phyloP scores from a whole-genome alignment of 2,888 invertebrate genomes.

The Cantharis rufa region DNA sequence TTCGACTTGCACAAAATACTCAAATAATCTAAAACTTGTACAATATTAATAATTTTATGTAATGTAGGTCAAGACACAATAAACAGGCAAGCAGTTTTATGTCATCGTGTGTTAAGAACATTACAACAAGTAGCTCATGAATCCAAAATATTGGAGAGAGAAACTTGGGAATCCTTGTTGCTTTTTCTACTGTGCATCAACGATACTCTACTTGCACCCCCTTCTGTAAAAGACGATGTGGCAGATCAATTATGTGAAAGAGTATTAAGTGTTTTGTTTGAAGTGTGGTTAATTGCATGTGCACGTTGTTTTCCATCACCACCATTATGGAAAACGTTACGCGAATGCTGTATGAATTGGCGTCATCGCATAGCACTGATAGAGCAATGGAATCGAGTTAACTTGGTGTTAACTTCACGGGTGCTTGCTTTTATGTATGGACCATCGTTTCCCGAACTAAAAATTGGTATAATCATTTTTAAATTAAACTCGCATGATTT shows the following conservation, averaged over 20 bases:
- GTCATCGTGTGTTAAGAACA: slow-evolving; percentile 86
- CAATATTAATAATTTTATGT: slow-evolving; percentile 14
- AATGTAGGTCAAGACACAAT: slow-evolving; percentile 81
- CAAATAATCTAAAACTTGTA: not conserved
- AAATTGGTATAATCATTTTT: slow-evolving; percentile 65
- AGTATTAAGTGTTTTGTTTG: slow-evolving; percentile 90
- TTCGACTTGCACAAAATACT: not conserved
- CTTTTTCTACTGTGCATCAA: slow-evolving; percentile 88
- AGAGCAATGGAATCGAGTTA: slow-evolving; percentile 94
- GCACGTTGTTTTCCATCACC: slow-evolving; percentile 90
- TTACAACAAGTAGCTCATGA: slow-evolving; percentile 80
- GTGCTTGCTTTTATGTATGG: slow-evolving; percentile 89
- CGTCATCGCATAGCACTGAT: slow-evolving; percentile 90
- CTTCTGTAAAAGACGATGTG: slow-evolving; percentile 92
- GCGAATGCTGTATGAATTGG: slow-evolving; percentile 92
- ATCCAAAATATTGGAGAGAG: slow-evolving; percentile 74
- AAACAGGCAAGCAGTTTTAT: slow-evolving; percentile 90
- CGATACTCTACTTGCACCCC: slow-evolving; percentile 88
- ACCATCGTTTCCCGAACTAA: slow-evolving; percentile 77
- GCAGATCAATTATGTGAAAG: slow-evolving; percentile 90
- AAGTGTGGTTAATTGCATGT: slow-evolving; percentile 78
- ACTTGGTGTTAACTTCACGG: slow-evolving; percentile 83
- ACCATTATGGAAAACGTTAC: slow-evolving; percentile 91
- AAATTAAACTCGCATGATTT: not conserved
- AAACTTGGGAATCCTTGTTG: slow-evolving; percentile 90